phyloP scores from a whole-genome alignment of 1,140 invertebrate species.

The Antheraea mylitta region DNA sequence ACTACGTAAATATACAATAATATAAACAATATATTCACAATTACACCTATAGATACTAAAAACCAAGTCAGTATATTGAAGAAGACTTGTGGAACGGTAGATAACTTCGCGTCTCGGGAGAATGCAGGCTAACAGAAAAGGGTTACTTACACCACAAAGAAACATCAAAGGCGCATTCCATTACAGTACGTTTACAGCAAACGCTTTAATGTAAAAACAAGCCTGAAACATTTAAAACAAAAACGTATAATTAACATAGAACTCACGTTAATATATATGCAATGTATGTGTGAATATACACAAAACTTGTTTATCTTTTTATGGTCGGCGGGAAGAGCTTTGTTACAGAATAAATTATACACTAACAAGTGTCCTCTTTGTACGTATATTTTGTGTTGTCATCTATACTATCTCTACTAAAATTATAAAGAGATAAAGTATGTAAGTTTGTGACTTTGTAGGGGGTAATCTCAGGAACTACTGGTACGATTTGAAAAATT shows the following conservation, averaged over 20 bases:
- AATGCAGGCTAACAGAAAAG: not conserved
- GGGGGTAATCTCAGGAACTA: too few species aligned
- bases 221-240: not conserved
- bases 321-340: not conserved
- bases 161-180: not conserved
- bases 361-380: not conserved
- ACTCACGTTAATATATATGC: not conserved
- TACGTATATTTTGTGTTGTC: not conserved
- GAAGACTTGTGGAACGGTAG: not conserved
- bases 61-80: not conserved
- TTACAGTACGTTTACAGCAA: not conserved
- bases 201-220: constrained; percentile 1
- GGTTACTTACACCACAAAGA: constrained; percentile 4
- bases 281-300: not conserved
- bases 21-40: not conserved
- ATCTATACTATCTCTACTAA: too few species aligned
- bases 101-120: too few species aligned
- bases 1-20: too few species aligned
- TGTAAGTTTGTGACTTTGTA: too few species aligned
- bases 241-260: not conserved
- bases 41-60: not conserved
- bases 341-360: constrained; percentile 1
- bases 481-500: too few species aligned
- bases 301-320: not conserved
- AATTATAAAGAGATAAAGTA: too few species aligned